A percentile compares a stretch with the other conserved stretches of the same genome.
Conservation (phyloP, 2,797 vertebrate species). For the Sarcoramphus papa region DNA sequence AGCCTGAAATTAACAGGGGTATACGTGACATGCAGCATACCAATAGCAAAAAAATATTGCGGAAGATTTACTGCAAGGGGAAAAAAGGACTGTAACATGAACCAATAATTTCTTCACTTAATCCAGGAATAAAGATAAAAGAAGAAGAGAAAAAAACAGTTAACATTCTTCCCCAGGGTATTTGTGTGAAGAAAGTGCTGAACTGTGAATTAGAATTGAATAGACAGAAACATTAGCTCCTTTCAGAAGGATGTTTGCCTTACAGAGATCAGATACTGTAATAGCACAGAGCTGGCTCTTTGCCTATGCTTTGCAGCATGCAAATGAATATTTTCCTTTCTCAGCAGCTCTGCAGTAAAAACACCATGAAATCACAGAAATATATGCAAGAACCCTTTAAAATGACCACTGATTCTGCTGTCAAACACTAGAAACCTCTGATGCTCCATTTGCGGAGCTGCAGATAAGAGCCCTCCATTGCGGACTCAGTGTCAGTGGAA, state of each 20-base stretch:
- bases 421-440: neutral
- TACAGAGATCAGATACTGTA: conserved; percentile 55
- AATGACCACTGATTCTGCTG: neutral
- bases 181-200: conserved; percentile 36
- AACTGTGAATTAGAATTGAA: conserved; percentile 48
- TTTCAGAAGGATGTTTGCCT: conserved; percentile 50
- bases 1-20: neutral
- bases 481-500: neutral
- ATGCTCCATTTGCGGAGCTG: neutral
- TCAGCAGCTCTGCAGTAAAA: conserved; percentile 2
- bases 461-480: neutral
- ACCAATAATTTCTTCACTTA: conserved; percentile 22
- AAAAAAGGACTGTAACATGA: neutral
- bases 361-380: neutral
- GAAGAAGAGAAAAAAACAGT: conserved; percentile 3
- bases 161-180: conserved; percentile 33
- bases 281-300: conserved; percentile 20
- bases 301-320: conserved; percentile 28
- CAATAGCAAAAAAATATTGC: neutral
- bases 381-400: neutral
- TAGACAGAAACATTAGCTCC: conserved; percentile 48
- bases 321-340: conserved; percentile 37
- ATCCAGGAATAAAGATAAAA: conserved; percentile 45
- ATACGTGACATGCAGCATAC: neutral
- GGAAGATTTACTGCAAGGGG: neutral